Evolutionary conservation across 2,797 vertebrate species (phyloP), one percentile per base, ranked within the genome.

Genomic region (Gymnoscopelus microlampas): DNA sequence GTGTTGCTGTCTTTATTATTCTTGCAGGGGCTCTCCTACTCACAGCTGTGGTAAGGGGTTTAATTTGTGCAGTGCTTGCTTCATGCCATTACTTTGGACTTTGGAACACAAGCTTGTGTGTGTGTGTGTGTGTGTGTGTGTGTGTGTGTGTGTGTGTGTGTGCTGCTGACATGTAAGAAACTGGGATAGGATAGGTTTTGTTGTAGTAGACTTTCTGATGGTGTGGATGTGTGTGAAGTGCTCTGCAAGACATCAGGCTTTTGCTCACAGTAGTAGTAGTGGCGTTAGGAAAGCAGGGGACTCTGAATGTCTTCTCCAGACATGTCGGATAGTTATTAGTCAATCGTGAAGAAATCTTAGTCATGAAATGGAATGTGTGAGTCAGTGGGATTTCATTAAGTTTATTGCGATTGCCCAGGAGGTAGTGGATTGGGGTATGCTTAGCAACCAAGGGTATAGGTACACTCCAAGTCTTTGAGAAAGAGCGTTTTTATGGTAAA

Each of bases 341-440:
- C 24, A 19, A 0, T 29, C 10, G 50, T 59, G 49, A 26, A 66
- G 56, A 58, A 71, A 29, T 14, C 51, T 4, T 86, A 13, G 3
- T 57, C 26, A 32, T 26, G 14, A 7, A 14, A 57, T 32, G 55
- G 24, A 14, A 29, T 29, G 5, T 60, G 86, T 60, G 86, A 85
- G 78, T 77, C 79, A 87, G 48, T 80, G 85, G 78, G 78, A 74
- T 68, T 55, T 60, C 39, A 44, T 73, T 70, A 60, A 80, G 76
- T 79, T 44, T 79, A 82, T 71, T 14, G 0, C 48, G n/a, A 51
- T 57, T 44, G 39, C 39, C 39, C 49, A 9, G 54, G 7, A 63
- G 67, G 35, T 14, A 50, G 53, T 23, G 61, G 6, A 4, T 67
- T 60, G 14, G 66, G 51, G 65, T 24, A 53, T 60, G 35, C 6